Conservation (phyloP, 1,140 invertebrate species). For the Phenacoccus solenopsis region DNA sequence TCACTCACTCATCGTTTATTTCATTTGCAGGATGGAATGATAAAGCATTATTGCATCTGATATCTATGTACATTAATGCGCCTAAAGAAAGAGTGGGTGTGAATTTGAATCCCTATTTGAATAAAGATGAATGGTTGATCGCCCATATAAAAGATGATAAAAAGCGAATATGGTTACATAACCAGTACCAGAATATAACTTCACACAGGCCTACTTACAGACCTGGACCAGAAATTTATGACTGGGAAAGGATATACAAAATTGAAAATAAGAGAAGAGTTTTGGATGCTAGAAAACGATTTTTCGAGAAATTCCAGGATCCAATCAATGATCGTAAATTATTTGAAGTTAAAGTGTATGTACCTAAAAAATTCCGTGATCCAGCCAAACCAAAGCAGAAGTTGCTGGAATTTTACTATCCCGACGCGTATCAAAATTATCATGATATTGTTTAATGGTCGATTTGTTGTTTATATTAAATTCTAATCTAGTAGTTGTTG, state of each 20-base stretch:
- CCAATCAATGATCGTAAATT: constrained; percentile 26
- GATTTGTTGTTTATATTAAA: neutral
- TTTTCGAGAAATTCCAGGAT: constrained; percentile 26
- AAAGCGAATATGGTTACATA: constrained; percentile 37
- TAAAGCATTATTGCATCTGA: constrained; percentile 54
- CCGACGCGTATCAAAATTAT: neutral
- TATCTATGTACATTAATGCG: constrained; percentile 60
- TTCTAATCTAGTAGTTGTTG: neutral
- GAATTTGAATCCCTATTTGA: constrained; percentile 61
- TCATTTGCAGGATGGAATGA: constrained; percentile 51
- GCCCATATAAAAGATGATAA: constrained; percentile 55
- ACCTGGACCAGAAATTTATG: constrained; percentile 27
- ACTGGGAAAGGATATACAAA: constrained; percentile 31
- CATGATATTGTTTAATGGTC: neutral
- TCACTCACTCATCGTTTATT: constrained; percentile 6
- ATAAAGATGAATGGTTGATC: constrained; percentile 39
- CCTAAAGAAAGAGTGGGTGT: constrained; percentile 45
- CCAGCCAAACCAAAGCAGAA: neutral
- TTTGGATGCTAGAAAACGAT: constrained; percentile 26
- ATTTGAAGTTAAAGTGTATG: neutral
- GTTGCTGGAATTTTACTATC: neutral
- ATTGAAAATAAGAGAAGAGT: constrained; percentile 26
- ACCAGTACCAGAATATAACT: constrained; percentile 17
- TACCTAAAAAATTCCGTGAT: neutral
- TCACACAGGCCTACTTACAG: constrained; percentile 24